Conservation (phyloP, 1,140 invertebrate genomes). For the Penaeus indicus region DNA sequence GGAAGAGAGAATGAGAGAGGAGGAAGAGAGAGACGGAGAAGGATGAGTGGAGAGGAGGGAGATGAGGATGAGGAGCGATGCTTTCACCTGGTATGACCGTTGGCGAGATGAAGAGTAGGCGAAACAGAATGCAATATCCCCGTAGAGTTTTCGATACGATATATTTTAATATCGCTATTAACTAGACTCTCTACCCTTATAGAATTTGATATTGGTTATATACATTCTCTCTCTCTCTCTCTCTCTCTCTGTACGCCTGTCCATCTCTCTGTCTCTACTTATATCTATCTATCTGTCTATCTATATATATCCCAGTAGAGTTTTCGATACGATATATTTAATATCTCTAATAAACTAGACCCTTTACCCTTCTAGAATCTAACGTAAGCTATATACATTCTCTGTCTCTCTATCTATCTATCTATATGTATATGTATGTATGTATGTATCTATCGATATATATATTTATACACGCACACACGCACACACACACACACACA, state of each 20-base stretch:
- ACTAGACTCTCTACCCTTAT: too few relatives aligned
- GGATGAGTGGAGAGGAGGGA: background rate
- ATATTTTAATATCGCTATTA: too few relatives aligned
- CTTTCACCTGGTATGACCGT: background rate
- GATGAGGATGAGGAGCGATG: background rate
- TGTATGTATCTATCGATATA: background rate
- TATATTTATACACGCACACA: background rate
- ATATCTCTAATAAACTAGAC: too few relatives aligned
- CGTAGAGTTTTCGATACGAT: too few relatives aligned
- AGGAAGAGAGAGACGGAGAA: background rate
- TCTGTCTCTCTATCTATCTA: background rate
- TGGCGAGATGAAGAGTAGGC: background rate
- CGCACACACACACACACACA: too few relatives aligned
- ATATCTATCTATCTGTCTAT: too few relatives aligned
- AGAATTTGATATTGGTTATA: too few relatives aligned
- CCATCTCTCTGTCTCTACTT: too few relatives aligned
- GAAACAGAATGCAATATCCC: background rate
- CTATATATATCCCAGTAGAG: too few relatives aligned
- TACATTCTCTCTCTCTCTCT: too few relatives aligned
- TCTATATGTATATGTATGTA: conserved; percentile 13
- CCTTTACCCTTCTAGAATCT: background rate
- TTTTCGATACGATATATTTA: too few relatives aligned
- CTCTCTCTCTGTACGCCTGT: too few relatives aligned
- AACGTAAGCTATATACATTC: background rate
- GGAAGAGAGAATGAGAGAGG: conserved; percentile 6